Conservation (phyloP, 2,113 vertebrate genomes). For the Heptranchias perlo region DNA sequence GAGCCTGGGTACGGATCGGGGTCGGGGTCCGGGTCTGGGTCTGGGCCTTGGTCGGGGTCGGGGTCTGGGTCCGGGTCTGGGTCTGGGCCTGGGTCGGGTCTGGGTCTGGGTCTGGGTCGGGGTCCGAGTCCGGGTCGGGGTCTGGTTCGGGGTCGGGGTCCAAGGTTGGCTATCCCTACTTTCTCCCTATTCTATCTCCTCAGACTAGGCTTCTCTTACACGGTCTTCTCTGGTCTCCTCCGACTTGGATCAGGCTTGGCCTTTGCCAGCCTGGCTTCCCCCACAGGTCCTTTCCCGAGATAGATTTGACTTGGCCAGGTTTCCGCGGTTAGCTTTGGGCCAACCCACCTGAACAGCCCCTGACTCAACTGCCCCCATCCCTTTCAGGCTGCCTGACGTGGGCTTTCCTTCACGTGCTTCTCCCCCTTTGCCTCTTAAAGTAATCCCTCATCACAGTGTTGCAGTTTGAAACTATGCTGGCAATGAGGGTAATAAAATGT, state of each 20-base stretch:
- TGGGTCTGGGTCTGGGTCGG: background rate
- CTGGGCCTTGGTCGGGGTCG: background rate
- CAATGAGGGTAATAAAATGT: background rate
- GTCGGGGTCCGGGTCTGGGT: background rate
- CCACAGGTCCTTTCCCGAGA: background rate
- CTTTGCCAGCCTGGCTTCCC: background rate
- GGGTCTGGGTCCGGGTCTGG: background rate
- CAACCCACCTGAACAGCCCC: background rate
- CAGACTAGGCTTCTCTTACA: background rate
- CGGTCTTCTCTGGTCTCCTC: background rate
- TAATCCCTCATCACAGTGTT: background rate
- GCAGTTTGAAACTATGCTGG: background rate
- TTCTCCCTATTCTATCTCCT: background rate
- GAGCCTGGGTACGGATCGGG: background rate
- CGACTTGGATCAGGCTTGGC: background rate
- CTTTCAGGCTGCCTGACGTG: background rate
- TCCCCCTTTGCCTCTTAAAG: background rate
- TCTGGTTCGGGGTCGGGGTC: no score
- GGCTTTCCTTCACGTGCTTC: background rate
- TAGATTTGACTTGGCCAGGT: background rate
- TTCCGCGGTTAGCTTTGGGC: background rate
- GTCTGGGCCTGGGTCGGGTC: background rate
- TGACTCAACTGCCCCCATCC: background rate
- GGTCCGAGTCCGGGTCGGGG: no score
- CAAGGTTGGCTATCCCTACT: background rate